Base-by-base conservation (phyloP, 2,113 vertebrate genomes). In the Chrysemys picta region DNA sequence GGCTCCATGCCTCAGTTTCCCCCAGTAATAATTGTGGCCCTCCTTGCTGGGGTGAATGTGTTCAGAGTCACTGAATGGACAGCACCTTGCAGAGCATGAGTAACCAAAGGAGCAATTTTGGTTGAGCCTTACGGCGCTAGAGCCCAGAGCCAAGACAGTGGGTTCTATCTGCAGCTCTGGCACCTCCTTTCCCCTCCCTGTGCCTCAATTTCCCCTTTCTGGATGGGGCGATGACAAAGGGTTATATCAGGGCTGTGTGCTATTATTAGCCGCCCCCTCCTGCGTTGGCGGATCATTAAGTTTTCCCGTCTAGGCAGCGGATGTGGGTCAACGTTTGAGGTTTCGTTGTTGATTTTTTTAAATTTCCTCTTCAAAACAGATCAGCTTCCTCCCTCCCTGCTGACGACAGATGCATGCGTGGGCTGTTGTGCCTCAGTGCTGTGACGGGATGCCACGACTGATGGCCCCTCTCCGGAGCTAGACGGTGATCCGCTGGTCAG, bases 311-410 rank as follows among this genome's bases (percentile, higher is more conserved):
- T 65, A 29, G 72, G n/a, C 4, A n/a, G 93, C 95, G 96, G 96
- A 96, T 96, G 96, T 96, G 96, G 91, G 89, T 35, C 88, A 89
- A 76, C 56, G 91, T 76, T 92, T 82, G 96, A 96, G 87, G 82
- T 91, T 93, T 80, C 5, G 14, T 11, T 80, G 72, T 69, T 89
- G 93, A 81, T 81, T 84, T 89, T 83, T 57, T 89, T 69, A 79
- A 81, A 85, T 97, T 96, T 97, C 96, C 96, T 97, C 91, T 92
- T 82, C 89, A 80, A 75, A 92, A 85, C 94, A 86, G 78, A 84
- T 83, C 92, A 88, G 49, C 88, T 97, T 95, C 96, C 96, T 96
- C 93, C 83, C 76, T 49, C 93, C 89, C 14, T 3, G 85, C 82
- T 95, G 96, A 93, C 76, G 89, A 59, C 91, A 95, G 93, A 94